Evolutionary conservation across 1,140 invertebrate genomes (phyloP).

Genomic region (Pseudomyrmex sp.): DNA sequence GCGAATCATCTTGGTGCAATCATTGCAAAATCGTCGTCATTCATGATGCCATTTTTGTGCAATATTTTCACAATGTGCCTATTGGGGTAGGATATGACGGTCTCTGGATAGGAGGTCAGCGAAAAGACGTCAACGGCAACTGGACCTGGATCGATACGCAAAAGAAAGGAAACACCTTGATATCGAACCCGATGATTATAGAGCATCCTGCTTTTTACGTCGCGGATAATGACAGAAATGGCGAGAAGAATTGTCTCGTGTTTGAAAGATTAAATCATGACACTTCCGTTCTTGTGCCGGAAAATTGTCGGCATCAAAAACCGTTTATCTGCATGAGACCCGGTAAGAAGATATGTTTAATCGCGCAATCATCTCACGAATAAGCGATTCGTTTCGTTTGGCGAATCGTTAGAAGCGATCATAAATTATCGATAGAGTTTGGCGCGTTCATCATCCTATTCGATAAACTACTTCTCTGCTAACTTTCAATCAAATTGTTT

Average conservation of each 20-base stretch:
- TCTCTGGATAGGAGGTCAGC: constrained; percentile 65
- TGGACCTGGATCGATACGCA: constrained; percentile 58
- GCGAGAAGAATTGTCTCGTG: constrained; percentile 61
- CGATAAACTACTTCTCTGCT: background rate
- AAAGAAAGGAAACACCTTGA: background rate
- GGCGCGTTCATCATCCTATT: background rate
- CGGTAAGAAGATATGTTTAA: constrained; percentile 39
- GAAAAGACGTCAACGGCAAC: constrained; percentile 22
- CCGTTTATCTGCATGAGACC: constrained; percentile 63
- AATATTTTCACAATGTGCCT: too few species aligned
- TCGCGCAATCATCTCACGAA: background rate
- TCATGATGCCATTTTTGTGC: too few species aligned
- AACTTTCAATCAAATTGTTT: background rate
- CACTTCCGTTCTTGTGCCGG: constrained; percentile 52
- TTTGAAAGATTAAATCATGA: constrained; percentile 64
- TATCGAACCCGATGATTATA: constrained; percentile 26
- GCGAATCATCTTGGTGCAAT: too few species aligned
- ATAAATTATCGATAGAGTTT: background rate
- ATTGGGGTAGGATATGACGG: constrained; percentile 70
- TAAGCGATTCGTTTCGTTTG: background rate
- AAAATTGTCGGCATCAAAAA: constrained; percentile 52
- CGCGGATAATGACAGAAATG: background rate
- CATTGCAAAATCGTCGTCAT: too few species aligned
- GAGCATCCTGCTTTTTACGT: constrained; percentile 48
- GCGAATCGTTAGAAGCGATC: background rate